Conservation (phyloP, 23 tunicate genomes). For the Phallusia fumigata region DNA sequence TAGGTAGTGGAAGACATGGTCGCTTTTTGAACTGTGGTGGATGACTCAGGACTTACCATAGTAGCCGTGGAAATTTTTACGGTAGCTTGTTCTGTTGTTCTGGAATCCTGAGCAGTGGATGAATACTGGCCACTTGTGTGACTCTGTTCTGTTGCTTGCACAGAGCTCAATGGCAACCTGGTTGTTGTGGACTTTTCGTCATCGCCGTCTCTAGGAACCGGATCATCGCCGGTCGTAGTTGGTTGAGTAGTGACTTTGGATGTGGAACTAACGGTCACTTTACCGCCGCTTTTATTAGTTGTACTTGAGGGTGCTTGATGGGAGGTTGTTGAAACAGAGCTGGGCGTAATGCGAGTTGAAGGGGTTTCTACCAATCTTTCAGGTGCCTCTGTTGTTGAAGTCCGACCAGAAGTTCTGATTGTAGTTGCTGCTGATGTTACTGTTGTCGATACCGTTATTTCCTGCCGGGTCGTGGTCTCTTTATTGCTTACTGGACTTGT, state of each 20-base stretch:
- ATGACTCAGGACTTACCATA: background rate
- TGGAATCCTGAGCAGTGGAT: background rate
- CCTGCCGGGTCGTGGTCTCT: background rate
- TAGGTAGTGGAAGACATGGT: background rate
- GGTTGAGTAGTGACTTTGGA: background rate
- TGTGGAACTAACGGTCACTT: background rate
- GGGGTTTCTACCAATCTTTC: background rate
- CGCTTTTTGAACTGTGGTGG: background rate
- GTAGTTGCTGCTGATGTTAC: background rate
- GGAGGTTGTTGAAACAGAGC: background rate
- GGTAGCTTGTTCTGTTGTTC: background rate
- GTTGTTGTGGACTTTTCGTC: background rate
- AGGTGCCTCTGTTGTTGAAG: background rate
- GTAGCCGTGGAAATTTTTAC: background rate
- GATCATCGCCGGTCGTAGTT: background rate
- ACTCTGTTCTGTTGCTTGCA: background rate
- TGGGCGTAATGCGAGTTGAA: background rate
- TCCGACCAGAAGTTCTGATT: background rate
- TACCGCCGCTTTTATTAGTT: background rate
- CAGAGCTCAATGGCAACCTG: background rate
- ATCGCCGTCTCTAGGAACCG: background rate
- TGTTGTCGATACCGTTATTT: background rate
- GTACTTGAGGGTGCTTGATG: background rate
- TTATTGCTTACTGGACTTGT: background rate
- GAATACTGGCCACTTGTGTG: background rate